phyloP scores from a whole-genome alignment of 2,113 vertebrate species.

The Hoplias malabaricus region DNA sequence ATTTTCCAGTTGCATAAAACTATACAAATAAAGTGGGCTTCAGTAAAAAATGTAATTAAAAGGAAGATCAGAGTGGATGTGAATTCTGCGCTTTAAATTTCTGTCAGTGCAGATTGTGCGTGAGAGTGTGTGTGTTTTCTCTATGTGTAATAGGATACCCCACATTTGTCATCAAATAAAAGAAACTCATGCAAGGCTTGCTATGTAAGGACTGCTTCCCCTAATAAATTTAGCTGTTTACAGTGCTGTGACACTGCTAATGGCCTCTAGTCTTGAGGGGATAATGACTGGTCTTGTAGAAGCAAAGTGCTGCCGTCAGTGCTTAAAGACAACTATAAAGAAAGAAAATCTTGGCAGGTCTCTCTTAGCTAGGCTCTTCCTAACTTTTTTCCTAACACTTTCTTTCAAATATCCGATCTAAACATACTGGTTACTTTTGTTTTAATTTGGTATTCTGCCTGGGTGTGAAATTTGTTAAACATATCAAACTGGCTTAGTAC shows the following conservation, averaged over 20 bases:
- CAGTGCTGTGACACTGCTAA: slow-evolving; percentile 57
- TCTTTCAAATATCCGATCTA: background rate
- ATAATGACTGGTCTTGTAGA: slow-evolving; percentile 45
- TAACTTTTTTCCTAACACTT: slow-evolving; percentile 3
- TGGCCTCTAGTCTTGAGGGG: slow-evolving; percentile 49
- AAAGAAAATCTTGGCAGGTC: slow-evolving; percentile 26
- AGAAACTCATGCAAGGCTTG: slow-evolving; percentile 65
- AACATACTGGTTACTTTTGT: background rate
- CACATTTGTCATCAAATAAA: slow-evolving; percentile 63
- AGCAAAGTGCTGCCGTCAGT: slow-evolving; percentile 47
- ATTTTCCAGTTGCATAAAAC: too few relatives aligned
- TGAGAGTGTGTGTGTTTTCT: slow-evolving; percentile 29
- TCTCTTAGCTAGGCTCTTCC: background rate
- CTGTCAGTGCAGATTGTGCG: slow-evolving; percentile 1
- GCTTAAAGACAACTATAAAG: slow-evolving; percentile 28
- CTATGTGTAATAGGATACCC: slow-evolving; percentile 57
- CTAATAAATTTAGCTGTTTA: slow-evolving; percentile 66
- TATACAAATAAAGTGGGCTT: too few relatives aligned
- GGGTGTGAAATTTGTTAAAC: background rate
- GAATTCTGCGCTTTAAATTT: too few relatives aligned
- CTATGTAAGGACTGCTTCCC: slow-evolving; percentile 61
- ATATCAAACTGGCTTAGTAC: background rate
- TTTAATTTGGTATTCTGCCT: background rate
- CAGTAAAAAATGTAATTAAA: too few relatives aligned
- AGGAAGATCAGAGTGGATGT: too few relatives aligned